Conservation (phyloP, 2,113 vertebrate genomes). For the Dermatemys mawii region DNA sequence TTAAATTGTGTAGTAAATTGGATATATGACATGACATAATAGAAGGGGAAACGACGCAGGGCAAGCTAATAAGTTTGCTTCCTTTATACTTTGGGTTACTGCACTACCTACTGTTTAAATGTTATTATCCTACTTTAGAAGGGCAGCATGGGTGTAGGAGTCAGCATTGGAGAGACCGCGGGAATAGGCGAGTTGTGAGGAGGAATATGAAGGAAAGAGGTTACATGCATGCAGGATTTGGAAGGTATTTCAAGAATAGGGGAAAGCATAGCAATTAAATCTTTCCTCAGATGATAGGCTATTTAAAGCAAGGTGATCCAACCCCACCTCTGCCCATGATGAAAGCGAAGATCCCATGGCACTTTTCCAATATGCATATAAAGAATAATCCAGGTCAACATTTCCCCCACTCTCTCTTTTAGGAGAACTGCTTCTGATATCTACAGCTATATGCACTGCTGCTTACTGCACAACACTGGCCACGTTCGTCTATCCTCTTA, state of each 20-base stretch:
- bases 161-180: background rate
- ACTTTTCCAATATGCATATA: slow-evolving; percentile 11
- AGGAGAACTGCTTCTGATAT: slow-evolving; percentile 21
- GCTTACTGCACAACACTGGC: slow-evolving; percentile 37
- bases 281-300: background rate
- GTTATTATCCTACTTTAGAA: background rate
- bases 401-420: slow-evolving; percentile 2
- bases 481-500: slow-evolving; percentile 36
- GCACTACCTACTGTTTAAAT: background rate
- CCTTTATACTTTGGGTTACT: background rate
- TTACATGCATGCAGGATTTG: background rate
- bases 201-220: background rate
- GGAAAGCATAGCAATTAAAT: background rate
- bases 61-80: background rate
- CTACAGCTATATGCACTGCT: background rate
- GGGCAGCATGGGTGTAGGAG: background rate
- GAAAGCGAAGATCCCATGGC: background rate
- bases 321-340: background rate
- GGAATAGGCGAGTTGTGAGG: background rate
- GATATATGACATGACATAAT: background rate
- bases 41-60: background rate
- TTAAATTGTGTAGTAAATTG: background rate
- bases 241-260: background rate
- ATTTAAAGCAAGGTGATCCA: background rate
- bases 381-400: slow-evolving; percentile 16